These are phyloP conservation scores for Agrochola lychnidis DNA, from an alignment of 2,888 invertebrate species.

Conservation along the genomic window DNA sequence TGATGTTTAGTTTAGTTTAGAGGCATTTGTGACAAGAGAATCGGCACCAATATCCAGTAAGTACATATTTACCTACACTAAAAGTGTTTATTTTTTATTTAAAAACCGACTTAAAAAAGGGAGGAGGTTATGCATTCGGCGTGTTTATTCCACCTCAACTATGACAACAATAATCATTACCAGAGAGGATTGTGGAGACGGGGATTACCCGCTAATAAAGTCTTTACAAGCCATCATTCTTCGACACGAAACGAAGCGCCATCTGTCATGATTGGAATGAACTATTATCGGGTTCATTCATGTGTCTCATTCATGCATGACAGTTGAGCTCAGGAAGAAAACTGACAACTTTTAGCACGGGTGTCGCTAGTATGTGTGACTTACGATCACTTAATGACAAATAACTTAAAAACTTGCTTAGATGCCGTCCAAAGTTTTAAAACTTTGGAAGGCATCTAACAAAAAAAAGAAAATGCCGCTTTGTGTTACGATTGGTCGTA, in stretches of 20 bases:
- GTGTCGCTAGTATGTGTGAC: not conserved
- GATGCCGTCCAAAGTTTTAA: too few relatives aligned
- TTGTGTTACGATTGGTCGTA: not conserved
- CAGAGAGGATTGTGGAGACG: not conserved
- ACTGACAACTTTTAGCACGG: not conserved
- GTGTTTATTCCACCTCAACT: not conserved
- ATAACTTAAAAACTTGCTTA: too few relatives aligned
- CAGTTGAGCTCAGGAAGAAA: too few relatives aligned
- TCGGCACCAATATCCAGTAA: too few relatives aligned
- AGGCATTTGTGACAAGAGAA: too few relatives aligned
- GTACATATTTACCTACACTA: too few relatives aligned
- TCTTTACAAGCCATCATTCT: not conserved
- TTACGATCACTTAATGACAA: not conserved
- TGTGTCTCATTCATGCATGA: too few relatives aligned
- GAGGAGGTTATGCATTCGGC: not conserved
- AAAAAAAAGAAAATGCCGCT: not conserved
- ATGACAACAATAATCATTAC: not conserved
- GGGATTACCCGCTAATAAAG: not conserved
- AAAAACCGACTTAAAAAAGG: not conserved
- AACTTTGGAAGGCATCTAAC: not conserved
- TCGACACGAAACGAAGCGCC: conserved; percentile 4
- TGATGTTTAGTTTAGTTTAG: too few relatives aligned
- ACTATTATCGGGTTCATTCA: not conserved
- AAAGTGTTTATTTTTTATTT: not conserved
- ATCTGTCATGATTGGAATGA: conserved; percentile 1